Conservation (phyloP, 2,797 vertebrate genomes). For the Gouania willdenowi region DNA sequence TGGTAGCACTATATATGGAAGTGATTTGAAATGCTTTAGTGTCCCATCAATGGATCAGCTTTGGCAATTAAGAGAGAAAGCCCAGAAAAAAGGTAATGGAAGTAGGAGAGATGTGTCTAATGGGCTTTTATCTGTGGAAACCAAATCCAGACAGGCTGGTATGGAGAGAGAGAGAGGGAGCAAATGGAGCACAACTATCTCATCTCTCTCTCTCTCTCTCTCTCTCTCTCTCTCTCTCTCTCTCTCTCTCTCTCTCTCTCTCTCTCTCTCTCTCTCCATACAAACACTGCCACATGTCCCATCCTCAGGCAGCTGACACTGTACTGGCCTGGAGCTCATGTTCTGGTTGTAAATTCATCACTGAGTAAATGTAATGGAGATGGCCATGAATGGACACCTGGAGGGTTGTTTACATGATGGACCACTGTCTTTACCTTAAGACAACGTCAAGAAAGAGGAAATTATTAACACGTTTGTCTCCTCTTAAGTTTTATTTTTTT, state of each 20-base stretch:
- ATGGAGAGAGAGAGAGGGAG: conserved; percentile 43
- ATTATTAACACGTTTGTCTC: too few species aligned
- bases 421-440: conserved; percentile 5
- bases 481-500: too few species aligned
- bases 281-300: conserved; percentile 15
- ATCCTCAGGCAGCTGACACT: conserved; percentile 63
- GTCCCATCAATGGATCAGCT: conserved; percentile 66
- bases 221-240: too few species aligned
- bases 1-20: conserved; percentile 56
- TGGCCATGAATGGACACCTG: conserved; percentile 60
- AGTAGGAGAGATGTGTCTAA: conserved; percentile 78
- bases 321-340: conserved; percentile 62
- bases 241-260: too few species aligned
- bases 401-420: conserved; percentile 41
- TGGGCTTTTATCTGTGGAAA: conserved; percentile 85
- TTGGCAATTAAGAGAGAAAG: conserved; percentile 73
- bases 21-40: conserved; percentile 71
- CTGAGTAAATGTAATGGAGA: conserved; percentile 59
- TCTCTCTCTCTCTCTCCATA: too few species aligned
- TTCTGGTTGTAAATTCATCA: conserved; percentile 68
- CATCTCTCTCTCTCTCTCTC: too few species aligned
- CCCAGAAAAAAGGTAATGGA: conserved; percentile 77
- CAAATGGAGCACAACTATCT: conserved; percentile 69
- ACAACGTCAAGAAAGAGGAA: conserved; percentile 13
- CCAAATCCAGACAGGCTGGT: conserved; percentile 75